Conservation (phyloP, 2,888 invertebrate genomes). For the Leucoma salicis region DNA sequence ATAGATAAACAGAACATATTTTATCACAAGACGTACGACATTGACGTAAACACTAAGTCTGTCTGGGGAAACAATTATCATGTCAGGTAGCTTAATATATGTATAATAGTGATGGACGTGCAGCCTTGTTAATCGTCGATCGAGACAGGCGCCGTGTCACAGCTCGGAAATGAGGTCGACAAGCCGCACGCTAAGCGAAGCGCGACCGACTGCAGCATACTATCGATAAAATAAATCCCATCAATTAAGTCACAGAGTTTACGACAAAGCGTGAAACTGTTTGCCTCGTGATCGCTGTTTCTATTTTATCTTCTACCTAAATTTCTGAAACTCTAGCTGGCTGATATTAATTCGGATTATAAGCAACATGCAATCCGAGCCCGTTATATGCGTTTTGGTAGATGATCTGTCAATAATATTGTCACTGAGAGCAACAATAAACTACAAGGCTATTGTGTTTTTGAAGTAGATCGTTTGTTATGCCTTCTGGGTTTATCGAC, state of each 20-base stretch:
- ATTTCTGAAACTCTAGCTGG: neutral
- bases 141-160: constrained; percentile 58
- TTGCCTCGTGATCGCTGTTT: constrained; percentile 10
- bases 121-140: constrained; percentile 54
- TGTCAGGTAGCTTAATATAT: constrained; percentile 43
- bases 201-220: constrained; percentile 40
- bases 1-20: constrained; percentile 7
- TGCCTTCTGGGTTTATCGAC: constrained; percentile 50
- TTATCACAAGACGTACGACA: too few species aligned
- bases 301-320: constrained; percentile 10
- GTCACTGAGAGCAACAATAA: constrained; percentile 37
- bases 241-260: constrained; percentile 31
- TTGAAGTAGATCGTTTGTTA: constrained; percentile 50
- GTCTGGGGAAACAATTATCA: constrained; percentile 40
- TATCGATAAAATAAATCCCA: constrained; percentile 60
- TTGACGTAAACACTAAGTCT: constrained; percentile 4
- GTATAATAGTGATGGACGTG: constrained; percentile 71
- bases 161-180: constrained; percentile 55
- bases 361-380: constrained; percentile 4
- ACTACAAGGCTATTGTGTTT: constrained; percentile 40
- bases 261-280: constrained; percentile 21
- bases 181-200: constrained; percentile 53
- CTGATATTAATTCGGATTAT: neutral
- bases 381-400: constrained; percentile 12
- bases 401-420: constrained; percentile 26